Evolutionary conservation across 2,113 vertebrate genomes (phyloP), one percentile per base, ranked within the genome.

Genomic region (Pavo muticus): DNA sequence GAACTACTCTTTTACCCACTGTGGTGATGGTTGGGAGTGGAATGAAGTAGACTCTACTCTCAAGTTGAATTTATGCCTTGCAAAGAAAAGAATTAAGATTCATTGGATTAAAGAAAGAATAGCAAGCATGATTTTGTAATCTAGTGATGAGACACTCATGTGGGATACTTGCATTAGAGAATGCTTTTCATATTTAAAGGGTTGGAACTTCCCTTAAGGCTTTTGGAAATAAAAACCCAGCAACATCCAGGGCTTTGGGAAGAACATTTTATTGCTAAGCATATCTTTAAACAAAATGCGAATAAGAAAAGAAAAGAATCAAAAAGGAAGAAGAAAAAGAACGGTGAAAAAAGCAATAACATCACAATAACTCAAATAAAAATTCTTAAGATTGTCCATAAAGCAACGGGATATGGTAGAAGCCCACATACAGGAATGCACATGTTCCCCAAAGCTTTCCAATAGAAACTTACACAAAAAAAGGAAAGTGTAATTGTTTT

Each of bases 191-290:
- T 27, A 30, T 86, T 74, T 72, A 80, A 87, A 87, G 63, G 30
- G 30, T 35, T 82, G 37, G 35, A 87, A 59, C 59, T 84, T 83
- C 40, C 52, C 44, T 86, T 47, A 69, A 96, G 27, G 69, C 27
- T 92, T 94, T 83, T 14, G 13, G 86, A 97, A 97, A 97, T 94
- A 97, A 98, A 97, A 95, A 94, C 27, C 4, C 94, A 96, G 90
- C 85, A 95, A 97, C 95, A 97, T 93, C 94, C 96, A 97, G 97
- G 96, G 88, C 75, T 98, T 98, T 98, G 98, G 98, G 98, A 99
- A 98, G 98, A 99, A 99, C 98, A 98, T 99, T 99, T 99, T 99
- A 99, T 99, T 99, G 99, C 98, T 98, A 98, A 99, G 99, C 98
- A 99, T 98, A 98, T 98, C 98, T 98, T 98, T 98, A 98, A 99